Percentiles rank a stretch among this genome's conserved stretches.
Evolutionary conservation across 2,888 invertebrate species (phyloP).

Genomic region (Acanthosepion lycidas): DNA sequence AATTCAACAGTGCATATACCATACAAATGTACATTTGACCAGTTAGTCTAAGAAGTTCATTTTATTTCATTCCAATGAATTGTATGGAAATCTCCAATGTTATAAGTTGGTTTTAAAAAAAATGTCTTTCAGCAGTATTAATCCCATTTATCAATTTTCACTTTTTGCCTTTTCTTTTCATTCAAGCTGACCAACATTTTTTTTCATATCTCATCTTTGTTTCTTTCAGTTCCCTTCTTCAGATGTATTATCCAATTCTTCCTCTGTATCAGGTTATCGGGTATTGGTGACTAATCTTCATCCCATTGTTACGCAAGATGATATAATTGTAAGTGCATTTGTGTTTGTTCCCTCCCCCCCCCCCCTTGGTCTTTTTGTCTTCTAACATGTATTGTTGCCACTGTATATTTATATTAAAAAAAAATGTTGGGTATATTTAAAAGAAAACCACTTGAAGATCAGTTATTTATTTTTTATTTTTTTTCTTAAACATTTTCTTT

Average conservation of each 20-base stretch:
- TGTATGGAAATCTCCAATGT: too few species aligned
- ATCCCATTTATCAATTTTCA: too few species aligned
- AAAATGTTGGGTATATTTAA: neutral
- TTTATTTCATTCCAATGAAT: too few species aligned
- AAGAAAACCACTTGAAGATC: neutral
- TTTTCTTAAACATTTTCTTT: neutral
- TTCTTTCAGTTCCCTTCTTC: constrained; percentile 37
- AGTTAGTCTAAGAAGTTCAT: too few species aligned
- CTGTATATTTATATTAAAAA: neutral
- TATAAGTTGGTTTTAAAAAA: too few species aligned
- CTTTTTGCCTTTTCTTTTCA: neutral
- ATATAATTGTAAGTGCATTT: constrained; percentile 83
- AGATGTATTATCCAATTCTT: neutral
- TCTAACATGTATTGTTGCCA: neutral
- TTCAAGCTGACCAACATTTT: neutral
- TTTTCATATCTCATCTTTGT: neutral
- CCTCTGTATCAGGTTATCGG: constrained; percentile 80
- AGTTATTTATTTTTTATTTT: neutral
- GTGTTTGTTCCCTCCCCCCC: too few species aligned
- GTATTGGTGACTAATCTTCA: constrained; percentile 94
- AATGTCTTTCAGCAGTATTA: too few species aligned
- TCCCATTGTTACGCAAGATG: constrained; percentile 88
- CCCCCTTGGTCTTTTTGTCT: too few species aligned
- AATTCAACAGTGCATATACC: too few species aligned
- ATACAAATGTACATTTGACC: too few species aligned